These are phyloP conservation scores for Drosophila seguyi DNA, from an alignment of 1,140 invertebrate species.

Conservation along the genomic window DNA sequence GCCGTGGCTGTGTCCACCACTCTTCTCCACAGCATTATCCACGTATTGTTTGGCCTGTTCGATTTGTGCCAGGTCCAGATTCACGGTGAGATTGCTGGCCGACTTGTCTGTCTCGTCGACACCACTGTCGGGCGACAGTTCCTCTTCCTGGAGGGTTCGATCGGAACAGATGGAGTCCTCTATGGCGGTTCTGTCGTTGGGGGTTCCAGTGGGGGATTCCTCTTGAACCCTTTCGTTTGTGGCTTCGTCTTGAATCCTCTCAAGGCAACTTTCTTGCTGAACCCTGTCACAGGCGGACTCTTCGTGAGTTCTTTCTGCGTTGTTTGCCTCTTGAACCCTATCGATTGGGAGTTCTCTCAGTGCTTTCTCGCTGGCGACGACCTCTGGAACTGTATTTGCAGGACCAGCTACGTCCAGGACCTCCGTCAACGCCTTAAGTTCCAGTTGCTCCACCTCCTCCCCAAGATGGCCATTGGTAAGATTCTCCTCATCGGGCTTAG, in stretches of 20 bases:
- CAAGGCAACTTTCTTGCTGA: background rate
- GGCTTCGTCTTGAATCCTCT: slow-evolving; percentile 11
- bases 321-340: background rate
- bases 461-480: slow-evolving; percentile 49
- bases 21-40: slow-evolving; percentile 17
- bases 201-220: background rate
- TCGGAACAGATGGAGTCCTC: slow-evolving; percentile 13
- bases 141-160: background rate
- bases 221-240: slow-evolving; percentile 14
- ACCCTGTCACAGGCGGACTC: background rate
- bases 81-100: slow-evolving; percentile 41
- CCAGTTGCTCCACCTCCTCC: slow-evolving; percentile 14
- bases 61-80: slow-evolving; percentile 51
- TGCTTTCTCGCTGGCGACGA: background rate
- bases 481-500: slow-evolving; percentile 14
- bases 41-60: slow-evolving; percentile 58
- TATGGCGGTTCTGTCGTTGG: background rate
- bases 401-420: slow-evolving; percentile 25
- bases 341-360: background rate
- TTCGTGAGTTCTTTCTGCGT: slow-evolving; percentile 1
- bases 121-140: slow-evolving; percentile 40
- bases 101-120: slow-evolving; percentile 29
- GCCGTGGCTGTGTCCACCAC: slow-evolving; percentile 48
- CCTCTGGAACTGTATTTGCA: slow-evolving; percentile 13
- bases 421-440: slow-evolving; percentile 3